Percentiles rank a stretch among this genome's conserved stretches.
These are phyloP conservation scores for Nesogale talazaci DNA, from an alignment of 2,113 vertebrate species.

Conservation along the genomic window DNA sequence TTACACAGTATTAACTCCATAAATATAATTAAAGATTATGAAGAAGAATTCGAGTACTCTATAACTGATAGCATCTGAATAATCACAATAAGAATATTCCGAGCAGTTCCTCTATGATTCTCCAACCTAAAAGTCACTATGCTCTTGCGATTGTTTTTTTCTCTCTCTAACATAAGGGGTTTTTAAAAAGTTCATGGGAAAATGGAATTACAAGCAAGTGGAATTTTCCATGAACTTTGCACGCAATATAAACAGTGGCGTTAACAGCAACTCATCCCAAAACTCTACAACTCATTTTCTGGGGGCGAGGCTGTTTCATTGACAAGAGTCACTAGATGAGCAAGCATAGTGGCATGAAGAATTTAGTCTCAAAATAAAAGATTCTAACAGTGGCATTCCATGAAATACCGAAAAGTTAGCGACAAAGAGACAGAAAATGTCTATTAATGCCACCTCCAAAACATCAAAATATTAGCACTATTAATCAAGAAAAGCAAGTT, in stretches of 20 bases:
- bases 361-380: not conserved
- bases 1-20: no score
- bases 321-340: not conserved
- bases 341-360: not conserved
- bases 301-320: not conserved
- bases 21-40: not conserved
- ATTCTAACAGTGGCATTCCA: not conserved
- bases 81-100: not conserved
- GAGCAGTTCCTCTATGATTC: not conserved
- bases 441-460: constrained; percentile 2
- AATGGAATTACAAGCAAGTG: no score
- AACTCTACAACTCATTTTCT: not conserved
- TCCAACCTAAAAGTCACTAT: not conserved
- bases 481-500: constrained; percentile 1
- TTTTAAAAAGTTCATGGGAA: no score
- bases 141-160: not conserved
- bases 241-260: not conserved
- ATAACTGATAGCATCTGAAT: not conserved
- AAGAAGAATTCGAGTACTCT: not conserved
- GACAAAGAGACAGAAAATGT: not conserved
- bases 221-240: not conserved
- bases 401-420: not conserved
- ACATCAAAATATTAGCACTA: constrained; percentile 9
- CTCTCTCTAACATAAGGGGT: not conserved
- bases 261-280: not conserved